These are phyloP conservation scores for Caenorhabditis zanzibari DNA, from an alignment of 2,888 invertebrate species.

Conservation along the genomic window DNA sequence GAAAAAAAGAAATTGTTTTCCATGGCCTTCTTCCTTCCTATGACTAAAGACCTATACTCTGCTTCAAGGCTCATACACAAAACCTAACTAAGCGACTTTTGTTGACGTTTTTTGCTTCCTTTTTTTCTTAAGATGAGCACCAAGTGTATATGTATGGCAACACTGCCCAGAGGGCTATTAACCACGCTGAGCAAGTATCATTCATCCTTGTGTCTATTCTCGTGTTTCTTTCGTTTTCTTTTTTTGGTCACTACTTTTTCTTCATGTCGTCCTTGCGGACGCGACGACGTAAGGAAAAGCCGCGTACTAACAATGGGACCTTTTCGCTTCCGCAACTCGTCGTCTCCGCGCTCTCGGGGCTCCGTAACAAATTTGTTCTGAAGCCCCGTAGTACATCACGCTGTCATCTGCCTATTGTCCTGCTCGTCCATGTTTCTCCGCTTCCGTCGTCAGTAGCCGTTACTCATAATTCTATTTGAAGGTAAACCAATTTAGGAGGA, in stretches of 20 bases:
- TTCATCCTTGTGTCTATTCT: slow-evolving; percentile 58
- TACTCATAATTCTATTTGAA: slow-evolving; percentile 65
- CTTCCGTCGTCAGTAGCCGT: slow-evolving; percentile 58
- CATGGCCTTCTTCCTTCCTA: slow-evolving; percentile 28
- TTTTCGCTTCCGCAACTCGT: slow-evolving; percentile 9
- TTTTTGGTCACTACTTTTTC: slow-evolving; percentile 40
- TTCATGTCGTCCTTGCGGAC: slow-evolving; percentile 12
- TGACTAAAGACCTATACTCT: slow-evolving; percentile 32
- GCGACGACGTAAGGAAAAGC: slow-evolving; percentile 27
- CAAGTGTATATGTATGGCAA: slow-evolving; percentile 57
- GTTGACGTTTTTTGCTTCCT: slow-evolving; percentile 13
- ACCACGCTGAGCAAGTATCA: slow-evolving; percentile 64
- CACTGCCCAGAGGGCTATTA: slow-evolving; percentile 63
- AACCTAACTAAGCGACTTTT: slow-evolving; percentile 36
- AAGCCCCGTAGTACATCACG: slow-evolving; percentile 47
- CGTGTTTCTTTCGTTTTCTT: slow-evolving; percentile 51
- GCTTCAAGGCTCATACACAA: slow-evolving; percentile 13
- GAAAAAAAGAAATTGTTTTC: slow-evolving; percentile 43
- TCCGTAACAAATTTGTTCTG: slow-evolving; percentile 56
- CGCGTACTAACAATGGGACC: slow-evolving; percentile 50
- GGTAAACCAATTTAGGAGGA: slow-evolving; percentile 57
- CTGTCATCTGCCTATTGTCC: slow-evolving; percentile 53
- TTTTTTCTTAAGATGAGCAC: slow-evolving; percentile 54
- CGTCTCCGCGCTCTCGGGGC: slow-evolving; percentile 16
- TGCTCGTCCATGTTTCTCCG: slow-evolving; percentile 18